A percentile compares a stretch with the other conserved stretches of the same genome.
Conservation (phyloP, 1,140 invertebrate species). For the Nylanderia fulva region DNA sequence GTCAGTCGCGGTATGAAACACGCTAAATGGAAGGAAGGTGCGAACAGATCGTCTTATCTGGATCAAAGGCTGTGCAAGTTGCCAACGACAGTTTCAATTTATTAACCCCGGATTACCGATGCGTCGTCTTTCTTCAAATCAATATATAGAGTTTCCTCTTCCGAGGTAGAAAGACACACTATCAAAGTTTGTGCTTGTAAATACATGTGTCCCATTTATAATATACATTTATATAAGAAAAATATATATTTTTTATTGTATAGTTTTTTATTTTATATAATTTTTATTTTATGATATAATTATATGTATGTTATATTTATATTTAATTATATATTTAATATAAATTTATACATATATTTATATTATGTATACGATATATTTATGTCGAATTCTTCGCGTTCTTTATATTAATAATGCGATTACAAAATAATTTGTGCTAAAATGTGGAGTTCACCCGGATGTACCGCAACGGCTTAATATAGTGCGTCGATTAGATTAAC, state of each 20-base stretch:
- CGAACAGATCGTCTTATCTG: not conserved
- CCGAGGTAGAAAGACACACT: not conserved
- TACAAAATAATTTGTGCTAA: not conserved
- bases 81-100: slow-evolving; percentile 13
- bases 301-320: too few relatives aligned
- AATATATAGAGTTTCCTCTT: not conserved
- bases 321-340: not conserved
- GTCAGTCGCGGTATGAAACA: not conserved
- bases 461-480: not conserved
- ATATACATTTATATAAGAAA: not conserved
- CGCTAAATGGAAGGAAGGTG: slow-evolving; percentile 10
- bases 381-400: not conserved
- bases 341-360: not conserved
- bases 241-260: too few relatives aligned
- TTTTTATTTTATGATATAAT: too few relatives aligned
- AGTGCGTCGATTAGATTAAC: slow-evolving; percentile 44
- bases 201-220: not conserved
- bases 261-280: too few relatives aligned
- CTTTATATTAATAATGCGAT: slow-evolving; percentile 1
- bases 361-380: not conserved
- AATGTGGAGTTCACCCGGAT: not conserved
- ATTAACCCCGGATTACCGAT: not conserved
- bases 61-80: not conserved
- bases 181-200: not conserved
- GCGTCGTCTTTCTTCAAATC: not conserved